phyloP scores from a whole-genome alignment of 2,888 invertebrate species.

The Dromius quadrimaculatus region DNA sequence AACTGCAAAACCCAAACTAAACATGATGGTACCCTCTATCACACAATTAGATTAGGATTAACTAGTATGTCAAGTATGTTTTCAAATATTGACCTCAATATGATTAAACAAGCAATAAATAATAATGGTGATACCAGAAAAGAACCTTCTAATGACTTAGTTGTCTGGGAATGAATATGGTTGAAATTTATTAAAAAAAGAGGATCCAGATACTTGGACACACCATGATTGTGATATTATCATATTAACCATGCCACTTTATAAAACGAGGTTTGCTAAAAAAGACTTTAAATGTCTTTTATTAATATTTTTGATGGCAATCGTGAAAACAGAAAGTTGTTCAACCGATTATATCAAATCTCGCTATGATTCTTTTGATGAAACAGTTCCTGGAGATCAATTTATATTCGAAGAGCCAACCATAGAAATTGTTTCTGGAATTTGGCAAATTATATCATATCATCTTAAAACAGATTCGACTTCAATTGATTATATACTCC shows the following conservation, averaged over 20 bases:
- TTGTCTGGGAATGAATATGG: no score
- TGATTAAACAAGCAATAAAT: background rate
- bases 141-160: background rate
- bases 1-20: background rate
- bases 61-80: background rate
- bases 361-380: background rate
- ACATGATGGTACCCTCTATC: background rate
- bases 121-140: background rate
- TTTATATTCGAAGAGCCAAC: background rate
- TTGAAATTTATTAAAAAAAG: background rate
- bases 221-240: background rate
- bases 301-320: background rate
- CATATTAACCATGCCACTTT: background rate
- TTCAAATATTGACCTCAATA: background rate
- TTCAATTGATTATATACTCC: background rate
- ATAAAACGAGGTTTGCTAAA: background rate
- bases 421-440: background rate
- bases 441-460: background rate
- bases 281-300: background rate
- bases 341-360: background rate
- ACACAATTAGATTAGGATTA: background rate
- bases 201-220: background rate
- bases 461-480: background rate
- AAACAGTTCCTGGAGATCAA: background rate
- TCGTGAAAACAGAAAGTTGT: background rate